These are phyloP conservation scores for Cerastoderma edule DNA, from an alignment of 2,888 invertebrate genomes.

Conservation along the genomic window DNA sequence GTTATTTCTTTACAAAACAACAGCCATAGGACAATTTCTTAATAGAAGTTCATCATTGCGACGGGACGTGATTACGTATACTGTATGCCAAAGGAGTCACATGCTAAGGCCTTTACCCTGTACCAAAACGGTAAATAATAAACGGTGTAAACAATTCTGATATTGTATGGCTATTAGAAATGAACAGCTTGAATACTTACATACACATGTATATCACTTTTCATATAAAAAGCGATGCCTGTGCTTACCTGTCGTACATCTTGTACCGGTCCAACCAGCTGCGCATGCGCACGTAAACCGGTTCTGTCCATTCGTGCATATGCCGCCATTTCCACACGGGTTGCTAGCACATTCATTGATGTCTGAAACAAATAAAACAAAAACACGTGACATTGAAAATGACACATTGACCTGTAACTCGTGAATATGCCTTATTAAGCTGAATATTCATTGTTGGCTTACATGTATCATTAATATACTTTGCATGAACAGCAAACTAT, in stretches of 20 bases:
- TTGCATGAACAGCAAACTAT: neutral
- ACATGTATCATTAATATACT: neutral
- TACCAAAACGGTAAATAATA: too few relatives aligned
- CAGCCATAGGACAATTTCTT: too few relatives aligned
- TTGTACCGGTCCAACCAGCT: neutral
- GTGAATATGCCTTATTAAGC: neutral
- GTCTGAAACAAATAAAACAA: neutral
- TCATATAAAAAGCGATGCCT: neutral
- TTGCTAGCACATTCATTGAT: constrained; percentile 7
- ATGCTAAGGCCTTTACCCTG: too few relatives aligned
- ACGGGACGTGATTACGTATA: too few relatives aligned
- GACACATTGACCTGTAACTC: neutral
- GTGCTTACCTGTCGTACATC: neutral
- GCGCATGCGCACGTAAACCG: neutral
- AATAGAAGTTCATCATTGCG: too few relatives aligned
- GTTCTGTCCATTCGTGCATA: neutral
- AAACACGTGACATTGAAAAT: neutral
- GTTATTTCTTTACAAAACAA: too few relatives aligned
- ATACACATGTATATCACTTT: neutral
- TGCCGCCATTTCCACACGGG: neutral
- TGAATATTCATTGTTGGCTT: neutral
- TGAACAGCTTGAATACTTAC: neutral
- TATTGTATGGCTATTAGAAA: neutral
- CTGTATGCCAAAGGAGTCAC: too few relatives aligned
- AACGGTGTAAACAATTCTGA: neutral